Conservation (phyloP, 2,888 invertebrate genomes). For the Encarsia formosa region DNA sequence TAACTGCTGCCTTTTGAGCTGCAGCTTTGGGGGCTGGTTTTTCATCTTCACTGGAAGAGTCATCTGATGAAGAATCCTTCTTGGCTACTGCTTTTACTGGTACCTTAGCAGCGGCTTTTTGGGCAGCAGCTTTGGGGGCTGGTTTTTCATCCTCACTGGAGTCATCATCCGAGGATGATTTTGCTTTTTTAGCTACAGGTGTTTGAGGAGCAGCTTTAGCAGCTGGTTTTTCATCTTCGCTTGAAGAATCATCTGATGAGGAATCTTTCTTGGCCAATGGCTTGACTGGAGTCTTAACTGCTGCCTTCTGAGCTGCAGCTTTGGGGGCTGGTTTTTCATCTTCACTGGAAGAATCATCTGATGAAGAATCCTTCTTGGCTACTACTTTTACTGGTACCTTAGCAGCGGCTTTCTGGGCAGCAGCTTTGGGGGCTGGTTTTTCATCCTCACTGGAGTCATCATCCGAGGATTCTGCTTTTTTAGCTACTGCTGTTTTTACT, state of each 20-base stretch:
- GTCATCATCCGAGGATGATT: conserved; percentile 28
- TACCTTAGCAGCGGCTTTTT: conserved; percentile 15
- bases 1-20: conserved; percentile 35
- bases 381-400: conserved; percentile 39
- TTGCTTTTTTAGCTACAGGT: too few species aligned
- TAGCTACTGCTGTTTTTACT: conserved; percentile 26
- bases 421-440: conserved; percentile 27
- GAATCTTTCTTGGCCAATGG: conserved; percentile 27
- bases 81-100: conserved; percentile 30
- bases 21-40: conserved; percentile 18
- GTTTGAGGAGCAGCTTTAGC: conserved; percentile 20
- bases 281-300: conserved; percentile 25
- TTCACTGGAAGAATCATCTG: conserved; percentile 44
- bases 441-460: conserved; percentile 41
- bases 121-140: conserved; percentile 27
- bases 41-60: conserved; percentile 45
- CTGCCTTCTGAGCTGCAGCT: conserved; percentile 9
- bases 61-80: conserved; percentile 43
- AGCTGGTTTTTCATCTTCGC: conserved; percentile 33
- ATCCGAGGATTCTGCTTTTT: conserved; percentile 31
- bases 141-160: conserved; percentile 23
- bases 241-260: conserved; percentile 40
- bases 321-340: not conserved
- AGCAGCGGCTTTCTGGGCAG: conserved; percentile 26
- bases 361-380: conserved; percentile 40